phyloP scores from a whole-genome alignment of 2,113 vertebrate genomes.

The Chloropsis hardwickii region DNA sequence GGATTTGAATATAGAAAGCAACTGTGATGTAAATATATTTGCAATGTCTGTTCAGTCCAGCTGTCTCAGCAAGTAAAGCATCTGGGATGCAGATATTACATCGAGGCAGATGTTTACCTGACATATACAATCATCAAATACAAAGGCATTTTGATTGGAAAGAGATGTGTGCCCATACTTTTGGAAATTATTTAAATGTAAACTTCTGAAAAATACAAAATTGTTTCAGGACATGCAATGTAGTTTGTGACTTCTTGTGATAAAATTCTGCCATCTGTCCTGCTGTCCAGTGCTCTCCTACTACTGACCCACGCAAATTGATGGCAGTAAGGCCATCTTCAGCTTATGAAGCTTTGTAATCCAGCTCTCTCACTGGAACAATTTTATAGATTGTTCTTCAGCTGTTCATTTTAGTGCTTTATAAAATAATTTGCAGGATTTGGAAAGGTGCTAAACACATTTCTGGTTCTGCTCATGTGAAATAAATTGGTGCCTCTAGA shows the following conservation, averaged over 20 bases:
- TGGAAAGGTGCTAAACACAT: not conserved
- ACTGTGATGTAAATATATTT: slow-evolving; percentile 17
- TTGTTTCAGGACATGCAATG: not conserved
- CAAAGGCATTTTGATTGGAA: not conserved
- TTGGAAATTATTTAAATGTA: not conserved
- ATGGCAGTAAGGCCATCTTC: not conserved
- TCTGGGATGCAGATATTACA: slow-evolving; percentile 16
- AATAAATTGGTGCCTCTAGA: not conserved
- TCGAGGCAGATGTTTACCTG: not conserved
- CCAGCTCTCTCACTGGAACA: not conserved
- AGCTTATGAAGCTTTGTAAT: not conserved
- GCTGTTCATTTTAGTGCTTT: not conserved
- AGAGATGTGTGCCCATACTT: not conserved
- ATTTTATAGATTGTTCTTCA: not conserved
- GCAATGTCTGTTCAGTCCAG: not conserved
- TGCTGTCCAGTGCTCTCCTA: not conserved
- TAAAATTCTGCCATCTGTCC: not conserved
- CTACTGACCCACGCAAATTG: not conserved
- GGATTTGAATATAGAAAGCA: slow-evolving; percentile 26
- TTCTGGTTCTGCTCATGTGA: not conserved
- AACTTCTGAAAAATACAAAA: not conserved
- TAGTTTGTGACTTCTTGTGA: not conserved
- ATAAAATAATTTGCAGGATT: not conserved
- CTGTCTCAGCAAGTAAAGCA: not conserved
- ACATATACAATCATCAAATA: not conserved